These are phyloP conservation scores for Cyclophora albipunctata DNA, from an alignment of 2,888 invertebrate species.

Conservation along the genomic window DNA sequence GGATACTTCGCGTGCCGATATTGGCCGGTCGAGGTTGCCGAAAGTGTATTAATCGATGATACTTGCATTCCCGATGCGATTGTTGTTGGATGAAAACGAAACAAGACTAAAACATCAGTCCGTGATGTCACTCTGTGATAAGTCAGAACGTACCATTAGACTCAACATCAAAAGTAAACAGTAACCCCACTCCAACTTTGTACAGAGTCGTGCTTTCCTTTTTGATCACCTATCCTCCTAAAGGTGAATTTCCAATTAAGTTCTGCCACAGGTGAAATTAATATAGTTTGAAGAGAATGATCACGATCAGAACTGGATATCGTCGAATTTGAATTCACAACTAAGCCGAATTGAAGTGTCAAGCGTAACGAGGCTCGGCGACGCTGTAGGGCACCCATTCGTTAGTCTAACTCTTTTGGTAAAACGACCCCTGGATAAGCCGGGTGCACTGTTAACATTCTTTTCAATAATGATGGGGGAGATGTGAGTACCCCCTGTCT, in stretches of 20 bases:
- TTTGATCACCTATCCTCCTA: too few relatives aligned
- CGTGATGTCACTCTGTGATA: too few relatives aligned
- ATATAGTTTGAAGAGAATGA: constrained; percentile 6
- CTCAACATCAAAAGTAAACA: too few relatives aligned
- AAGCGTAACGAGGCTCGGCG: constrained; percentile 51
- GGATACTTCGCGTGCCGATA: constrained; percentile 58
- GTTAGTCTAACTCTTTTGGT: constrained; percentile 74
- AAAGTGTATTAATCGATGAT: constrained; percentile 5
- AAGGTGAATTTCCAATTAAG: too few relatives aligned
- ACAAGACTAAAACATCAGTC: too few relatives aligned
- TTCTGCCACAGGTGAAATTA: too few relatives aligned
- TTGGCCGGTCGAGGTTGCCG: constrained; percentile 16
- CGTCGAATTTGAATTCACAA: constrained; percentile 42
- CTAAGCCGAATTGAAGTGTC: constrained; percentile 68
- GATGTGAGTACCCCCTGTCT: constrained; percentile 58
- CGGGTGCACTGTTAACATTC: constrained; percentile 70
- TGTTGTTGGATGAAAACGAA: too few relatives aligned
- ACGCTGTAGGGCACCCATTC: constrained; percentile 59
- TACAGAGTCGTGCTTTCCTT: too few relatives aligned
- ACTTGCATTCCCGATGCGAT: too few relatives aligned
- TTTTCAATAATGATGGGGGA: constrained; percentile 73
- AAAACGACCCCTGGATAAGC: constrained; percentile 70
- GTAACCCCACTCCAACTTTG: too few relatives aligned
- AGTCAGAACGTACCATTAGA: too few relatives aligned
- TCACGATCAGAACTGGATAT: constrained; percentile 18